A percentile compares a stretch with the other conserved stretches of the same genome.
These are phyloP conservation scores for Lucifuga dentata DNA, from an alignment of 2,113 vertebrate genomes.

Conservation along the genomic window DNA sequence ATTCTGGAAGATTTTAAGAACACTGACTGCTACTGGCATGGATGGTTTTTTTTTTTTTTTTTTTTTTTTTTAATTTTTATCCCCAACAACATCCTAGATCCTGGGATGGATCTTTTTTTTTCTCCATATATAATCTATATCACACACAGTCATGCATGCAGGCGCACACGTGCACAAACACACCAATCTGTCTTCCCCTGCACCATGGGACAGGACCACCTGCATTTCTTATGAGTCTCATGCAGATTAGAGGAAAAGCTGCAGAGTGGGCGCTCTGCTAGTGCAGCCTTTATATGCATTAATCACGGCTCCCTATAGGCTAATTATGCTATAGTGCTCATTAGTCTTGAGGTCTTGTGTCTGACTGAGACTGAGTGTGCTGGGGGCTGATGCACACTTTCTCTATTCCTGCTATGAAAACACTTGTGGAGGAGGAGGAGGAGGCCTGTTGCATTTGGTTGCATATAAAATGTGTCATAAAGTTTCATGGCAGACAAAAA, in stretches of 20 bases:
- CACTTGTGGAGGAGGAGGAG: conserved; percentile 26
- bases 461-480: conserved; percentile 3
- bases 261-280: conserved; percentile 35
- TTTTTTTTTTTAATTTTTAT: no score
- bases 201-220: conserved; percentile 24
- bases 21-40: no score
- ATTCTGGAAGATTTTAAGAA: no score
- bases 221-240: conserved; percentile 31
- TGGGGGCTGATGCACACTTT: conserved; percentile 11
- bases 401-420: conserved; percentile 24
- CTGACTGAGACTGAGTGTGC: conserved; percentile 32
- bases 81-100: no score
- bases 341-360: conserved; percentile 45
- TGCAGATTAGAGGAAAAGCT: conserved; percentile 15
- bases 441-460: conserved; percentile 25
- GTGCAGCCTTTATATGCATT: conserved; percentile 39
- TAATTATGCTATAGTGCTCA: conserved; percentile 55
- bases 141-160: no score
- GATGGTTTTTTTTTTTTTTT: no score
- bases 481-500: conserved; percentile 5
- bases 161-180: conserved; percentile 1
- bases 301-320: conserved; percentile 61
- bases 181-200: conserved; percentile 1
- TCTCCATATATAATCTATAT: neutral
- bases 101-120: no score